These are phyloP conservation scores for Hipparchia semele DNA, from an alignment of 2,888 invertebrate species.

Conservation along the genomic window DNA sequence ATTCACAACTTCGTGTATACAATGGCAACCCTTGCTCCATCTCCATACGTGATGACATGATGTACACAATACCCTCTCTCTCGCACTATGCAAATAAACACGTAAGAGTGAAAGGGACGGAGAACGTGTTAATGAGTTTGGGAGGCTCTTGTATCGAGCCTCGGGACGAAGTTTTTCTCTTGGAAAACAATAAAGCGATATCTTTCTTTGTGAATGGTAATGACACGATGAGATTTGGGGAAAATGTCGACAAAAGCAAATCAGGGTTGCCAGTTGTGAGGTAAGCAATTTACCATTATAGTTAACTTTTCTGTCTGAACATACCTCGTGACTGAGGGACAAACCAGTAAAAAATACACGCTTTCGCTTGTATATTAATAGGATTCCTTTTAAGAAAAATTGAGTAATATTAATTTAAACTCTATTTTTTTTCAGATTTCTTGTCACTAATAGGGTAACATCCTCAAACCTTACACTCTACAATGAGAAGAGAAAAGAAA, in stretches of 20 bases:
- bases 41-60: slow-evolving; percentile 73
- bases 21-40: slow-evolving; percentile 79
- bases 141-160: slow-evolving; percentile 55
- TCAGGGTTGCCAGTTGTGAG: slow-evolving; percentile 82
- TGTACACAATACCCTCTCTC: slow-evolving; percentile 59
- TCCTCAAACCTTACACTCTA: slow-evolving; percentile 48
- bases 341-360: too few species aligned
- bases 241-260: slow-evolving; percentile 80
- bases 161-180: slow-evolving; percentile 48
- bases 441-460: slow-evolving; percentile 48
- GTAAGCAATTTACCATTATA: slow-evolving; percentile 54
- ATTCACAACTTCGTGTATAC: slow-evolving; percentile 84
- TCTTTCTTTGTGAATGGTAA: slow-evolving; percentile 60
- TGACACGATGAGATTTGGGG: slow-evolving; percentile 55
- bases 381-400: too few species aligned
- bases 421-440: slow-evolving; percentile 48
- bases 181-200: slow-evolving; percentile 61
- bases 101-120: slow-evolving; percentile 46
- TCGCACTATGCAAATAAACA: slow-evolving; percentile 56
- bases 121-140: slow-evolving; percentile 49
- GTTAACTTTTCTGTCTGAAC: background rate
- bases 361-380: too few species aligned
- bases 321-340: background rate
- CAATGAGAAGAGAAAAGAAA: slow-evolving; percentile 53
- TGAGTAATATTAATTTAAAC: background rate